These are phyloP conservation scores for Myrmophylax atrothorax DNA, from an alignment of 2,113 vertebrate species.

Conservation along the genomic window DNA sequence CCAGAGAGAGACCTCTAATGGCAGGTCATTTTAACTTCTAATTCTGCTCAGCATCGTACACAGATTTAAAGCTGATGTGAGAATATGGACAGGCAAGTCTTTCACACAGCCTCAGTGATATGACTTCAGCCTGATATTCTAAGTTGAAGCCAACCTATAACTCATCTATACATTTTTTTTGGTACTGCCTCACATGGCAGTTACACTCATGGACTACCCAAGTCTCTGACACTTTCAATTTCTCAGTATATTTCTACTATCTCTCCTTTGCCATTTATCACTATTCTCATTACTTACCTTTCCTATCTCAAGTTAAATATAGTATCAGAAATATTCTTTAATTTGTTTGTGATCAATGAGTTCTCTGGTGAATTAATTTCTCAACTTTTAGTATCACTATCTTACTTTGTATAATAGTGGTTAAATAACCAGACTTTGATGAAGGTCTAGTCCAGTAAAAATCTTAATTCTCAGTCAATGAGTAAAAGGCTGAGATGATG, in stretches of 20 bases:
- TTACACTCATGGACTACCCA: neutral
- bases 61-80: neutral
- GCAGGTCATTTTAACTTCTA: neutral
- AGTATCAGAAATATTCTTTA: neutral
- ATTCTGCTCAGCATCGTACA: neutral
- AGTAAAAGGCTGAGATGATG: neutral
- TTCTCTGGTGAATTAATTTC: neutral
- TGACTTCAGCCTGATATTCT: neutral
- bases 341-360: neutral
- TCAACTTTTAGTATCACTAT: neutral
- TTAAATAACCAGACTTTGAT: neutral
- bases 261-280: neutral
- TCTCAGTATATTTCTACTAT: neutral
- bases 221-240: neutral
- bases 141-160: neutral
- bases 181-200: fast-evolving
- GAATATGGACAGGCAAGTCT: neutral
- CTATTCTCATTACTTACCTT: neutral
- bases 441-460: neutral
- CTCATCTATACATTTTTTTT: neutral
- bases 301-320: neutral
- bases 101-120: neutral
- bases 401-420: neutral
- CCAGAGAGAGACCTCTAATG: constrained; percentile 38
- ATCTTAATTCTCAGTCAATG: neutral